Base-by-base conservation (phyloP, 2,113 vertebrate genomes). In the Equus przewalskii region DNA sequence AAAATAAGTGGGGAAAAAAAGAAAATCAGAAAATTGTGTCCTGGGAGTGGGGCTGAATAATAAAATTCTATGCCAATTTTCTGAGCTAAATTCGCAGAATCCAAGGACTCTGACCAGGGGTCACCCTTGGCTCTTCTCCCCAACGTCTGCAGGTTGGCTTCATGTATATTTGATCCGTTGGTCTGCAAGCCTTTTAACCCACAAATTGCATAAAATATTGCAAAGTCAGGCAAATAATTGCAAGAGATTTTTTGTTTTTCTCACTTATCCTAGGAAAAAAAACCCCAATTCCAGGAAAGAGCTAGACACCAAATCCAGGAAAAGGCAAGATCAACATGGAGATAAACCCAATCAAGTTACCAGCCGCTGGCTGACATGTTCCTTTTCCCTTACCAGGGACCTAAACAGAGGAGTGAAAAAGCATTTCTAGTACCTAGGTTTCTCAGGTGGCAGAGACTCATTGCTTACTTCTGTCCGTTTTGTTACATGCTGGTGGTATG, bases 21-120 rank as follows among this genome's bases (percentile, higher is more conserved):
- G 49, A 84, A 64, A 86, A 91, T 94, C 56, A 79, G 36, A 88
- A 92, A 79, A 88, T n/a, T 88, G 36, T 82, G 76, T 83, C 22
- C 30, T 54, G 58, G 75, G 72, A 88, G 10, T 54, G 15, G 6
- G 28, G 4, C 9, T 79, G 90, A 98, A 98, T 98, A 98, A 98
- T 87, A 92, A 97, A 97, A 97, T n/a, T 73, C 44, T 92, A 94
- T 96, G 98, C 98, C 98, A 98, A 98, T 96, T 98, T 98, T 98
- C 97, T 98, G 97, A 97, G 98, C 97, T 98, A 98, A 98, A 98
- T 98, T 98, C 92, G 69, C 84, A 41, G 14, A 83, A 51, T 87
- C 97, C 97, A 97, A 98, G 97, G 54, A 97, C 91, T 98, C 36
- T 97, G 91, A 96, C 82, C 75, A 26, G 97, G 70, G 96, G 93